Base-by-base conservation (phyloP, 2,797 vertebrate species). In the Dryobates pubescens region DNA sequence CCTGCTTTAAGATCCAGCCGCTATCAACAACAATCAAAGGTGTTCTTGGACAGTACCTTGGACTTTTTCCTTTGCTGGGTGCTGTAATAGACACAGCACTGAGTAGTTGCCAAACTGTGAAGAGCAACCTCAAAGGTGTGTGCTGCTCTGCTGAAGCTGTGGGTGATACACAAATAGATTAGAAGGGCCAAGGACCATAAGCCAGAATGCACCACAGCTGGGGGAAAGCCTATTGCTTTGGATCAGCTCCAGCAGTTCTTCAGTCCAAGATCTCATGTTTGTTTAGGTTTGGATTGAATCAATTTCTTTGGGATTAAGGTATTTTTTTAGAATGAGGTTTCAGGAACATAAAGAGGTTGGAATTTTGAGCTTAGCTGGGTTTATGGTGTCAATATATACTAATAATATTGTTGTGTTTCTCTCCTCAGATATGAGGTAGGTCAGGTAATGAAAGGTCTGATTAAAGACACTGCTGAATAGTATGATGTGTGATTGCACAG, bases 171-270 rank as follows among this genome's bases (percentile, higher is more conserved):
- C 43, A 75, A 36, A 47, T 9, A 9, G 70, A 49, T 36, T 3
- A 9, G 62, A 49, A 80, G 26, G n/a, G 36, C 58, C 1, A 3
- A 62, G 30, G 41, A 47, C 26, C 1, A 0, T 30, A 53, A 67
- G 81, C 71, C 58, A 47, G 64, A 81, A 41, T 0, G 2, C 58
- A 8, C 18, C 0, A 1, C 17, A 13, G 63, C 11, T 2, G 3
- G 49, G 20, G 53, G 26, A 80, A 56, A 61, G 43, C 3, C 22
- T 69, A 45, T 51, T 38, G 45, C 56, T 63, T 76, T 45, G 77
- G 51, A 43, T n/a, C 51, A 53, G 34, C 47, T 63, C 85, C 34
- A 47, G 23, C 45, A 72, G 15, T 36, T 86, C 58, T 69, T 77
- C 41, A 32, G 34, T 51, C 78, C 53, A n/a, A 32, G 62, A 26